Evolutionary conservation across 2,113 vertebrate genomes (phyloP), one percentile per base, ranked within the genome.

Genomic region (Leptosomus discolor): DNA sequence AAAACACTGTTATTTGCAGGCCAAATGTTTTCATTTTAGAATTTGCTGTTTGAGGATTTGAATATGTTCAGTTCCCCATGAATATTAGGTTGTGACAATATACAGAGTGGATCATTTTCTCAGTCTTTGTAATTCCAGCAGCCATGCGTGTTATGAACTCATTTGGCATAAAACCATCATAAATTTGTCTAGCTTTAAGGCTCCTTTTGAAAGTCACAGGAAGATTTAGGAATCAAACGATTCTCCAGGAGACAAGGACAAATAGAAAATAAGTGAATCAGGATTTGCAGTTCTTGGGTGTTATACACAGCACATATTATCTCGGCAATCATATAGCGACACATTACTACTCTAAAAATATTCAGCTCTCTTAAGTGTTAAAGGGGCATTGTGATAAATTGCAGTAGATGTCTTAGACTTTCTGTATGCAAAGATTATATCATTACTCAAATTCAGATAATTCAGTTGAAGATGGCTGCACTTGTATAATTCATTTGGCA

Each of bases 311-410:
- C 43, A 69, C 41, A 74, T 80, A 69, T 80, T 92, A 69, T 88
- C 78, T 74, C 61, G 86, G n/a, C 75, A 92, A 69, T 90, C 75
- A 80, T 57, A 50, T 30, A 68, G 45, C 75, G 91, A 85, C 69
- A 89, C 67, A 53, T 82, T 79, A 34, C 73, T 90, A 50, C n/a
- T 75, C 53, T 71, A 95, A 95, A 95, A 95, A 95, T 88, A 93
- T 94, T 88, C 86, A 75, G 19, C 22, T 85, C 16, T 91, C 37
- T 37, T 75, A 68, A 76, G 46, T 43, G 51, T 63, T 91, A 85
- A 69, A 78, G 51, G 32, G 39, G 12, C 27, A 61, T 54, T 68
- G 46, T 90, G 65, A 90, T 73, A 95, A 91, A 92, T 88, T 90
- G 34, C 20, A 71, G 56, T 63, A 39, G 50, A 45, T 48, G 37